phyloP scores from a whole-genome alignment of 2,797 vertebrate genomes.

The Lophius americanus region DNA sequence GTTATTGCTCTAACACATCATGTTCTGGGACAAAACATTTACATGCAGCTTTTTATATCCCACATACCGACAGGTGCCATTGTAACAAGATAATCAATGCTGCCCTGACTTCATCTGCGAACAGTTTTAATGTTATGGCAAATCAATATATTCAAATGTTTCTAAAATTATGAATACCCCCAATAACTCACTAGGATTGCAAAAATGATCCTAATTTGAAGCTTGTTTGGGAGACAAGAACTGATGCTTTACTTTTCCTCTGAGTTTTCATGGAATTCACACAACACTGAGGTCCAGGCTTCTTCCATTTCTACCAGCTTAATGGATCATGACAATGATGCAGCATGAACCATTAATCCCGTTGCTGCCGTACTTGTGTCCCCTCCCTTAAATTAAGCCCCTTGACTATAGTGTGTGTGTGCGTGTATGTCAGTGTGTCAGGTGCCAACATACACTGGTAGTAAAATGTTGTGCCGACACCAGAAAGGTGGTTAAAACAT shows the following conservation, averaged over 20 bases:
- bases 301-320: constrained; percentile 65
- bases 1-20: no score
- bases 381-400: constrained; percentile 70
- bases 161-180: constrained; percentile 5
- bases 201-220: no score
- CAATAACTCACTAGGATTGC: constrained; percentile 4
- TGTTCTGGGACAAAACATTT: no score
- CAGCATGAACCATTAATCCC: constrained; percentile 75
- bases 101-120: no score
- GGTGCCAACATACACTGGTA: constrained; percentile 47
- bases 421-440: constrained; percentile 46
- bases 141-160: neutral
- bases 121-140: no score
- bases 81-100: no score
- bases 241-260: no score
- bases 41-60: no score
- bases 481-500: constrained; percentile 21
- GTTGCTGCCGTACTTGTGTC: constrained; percentile 51
- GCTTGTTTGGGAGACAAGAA: no score
- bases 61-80: no score
- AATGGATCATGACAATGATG: constrained; percentile 78
- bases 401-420: constrained; percentile 48
- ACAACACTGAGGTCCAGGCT: constrained; percentile 45
- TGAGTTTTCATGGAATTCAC: no score
- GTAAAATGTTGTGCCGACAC: constrained; percentile 45